A percentile compares a stretch with the other conserved stretches of the same genome.
Evolutionary conservation across 2,888 invertebrate species (phyloP).

Genomic region (Isoperla grammatica): DNA sequence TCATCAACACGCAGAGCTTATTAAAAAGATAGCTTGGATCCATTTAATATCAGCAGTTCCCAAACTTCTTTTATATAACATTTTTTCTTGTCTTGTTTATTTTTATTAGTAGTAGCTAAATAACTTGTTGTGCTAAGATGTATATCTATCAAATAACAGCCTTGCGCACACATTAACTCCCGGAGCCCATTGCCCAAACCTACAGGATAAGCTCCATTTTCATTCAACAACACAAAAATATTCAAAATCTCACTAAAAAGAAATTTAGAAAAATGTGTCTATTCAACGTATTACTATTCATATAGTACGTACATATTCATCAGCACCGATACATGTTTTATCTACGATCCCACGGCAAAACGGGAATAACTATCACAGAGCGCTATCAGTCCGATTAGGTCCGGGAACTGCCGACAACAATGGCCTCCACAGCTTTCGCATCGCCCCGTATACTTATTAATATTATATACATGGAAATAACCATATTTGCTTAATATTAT

Average conservation of each 20-base stretch:
- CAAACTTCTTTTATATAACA: conserved; percentile 15
- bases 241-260: too few species aligned
- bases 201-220: too few species aligned
- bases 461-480: conserved; percentile 23
- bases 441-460: conserved; percentile 20
- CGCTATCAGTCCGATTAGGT: conserved; percentile 29
- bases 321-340: conserved; percentile 28
- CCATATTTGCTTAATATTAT: conserved; percentile 1
- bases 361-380: conserved; percentile 29
- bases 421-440: conserved; percentile 16
- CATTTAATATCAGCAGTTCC: conserved; percentile 8
- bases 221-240: too few species aligned
- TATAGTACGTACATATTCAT: not conserved
- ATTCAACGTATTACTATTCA: too few species aligned
- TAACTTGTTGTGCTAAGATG: too few species aligned
- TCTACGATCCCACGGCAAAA: conserved; percentile 21
- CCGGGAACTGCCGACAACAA: conserved; percentile 28
- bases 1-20: conserved; percentile 1
- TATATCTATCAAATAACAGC: too few species aligned
- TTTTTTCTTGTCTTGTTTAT: conserved; percentile 8
- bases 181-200: too few species aligned
- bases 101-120: too few species aligned
- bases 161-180: too few species aligned
- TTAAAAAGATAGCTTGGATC: conserved; percentile 3
- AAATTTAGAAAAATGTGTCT: too few species aligned